Evolutionary conservation across 2,888 invertebrate species (phyloP).

Genomic region (Halocaridina rubra): DNA sequence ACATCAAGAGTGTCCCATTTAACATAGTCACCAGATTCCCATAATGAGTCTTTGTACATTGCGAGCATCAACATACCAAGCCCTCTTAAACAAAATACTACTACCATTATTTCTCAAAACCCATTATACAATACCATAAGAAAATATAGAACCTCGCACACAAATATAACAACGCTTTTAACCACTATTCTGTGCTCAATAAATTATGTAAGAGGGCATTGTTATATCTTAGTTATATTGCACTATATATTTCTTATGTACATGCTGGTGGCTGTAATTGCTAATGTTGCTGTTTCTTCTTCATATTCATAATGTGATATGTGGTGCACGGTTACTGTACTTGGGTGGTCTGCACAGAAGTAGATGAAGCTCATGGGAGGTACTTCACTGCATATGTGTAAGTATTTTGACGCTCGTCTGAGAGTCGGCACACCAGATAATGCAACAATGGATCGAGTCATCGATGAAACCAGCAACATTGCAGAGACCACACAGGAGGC

Average conservation of each 20-base stretch:
- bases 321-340: constrained; percentile 38
- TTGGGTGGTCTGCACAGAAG: not conserved
- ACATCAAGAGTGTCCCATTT: constrained; percentile 49
- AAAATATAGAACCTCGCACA: constrained; percentile 62
- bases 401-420: constrained; percentile 2
- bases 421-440: not conserved
- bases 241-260: constrained; percentile 56
- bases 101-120: constrained; percentile 49
- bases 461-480: constrained; percentile 35
- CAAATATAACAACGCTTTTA: constrained; percentile 60
- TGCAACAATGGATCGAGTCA: constrained; percentile 8
- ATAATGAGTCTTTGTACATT: constrained; percentile 52
- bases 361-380: not conserved
- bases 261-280: constrained; percentile 22
- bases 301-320: constrained; percentile 32
- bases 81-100: constrained; percentile 51
- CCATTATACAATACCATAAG: constrained; percentile 56
- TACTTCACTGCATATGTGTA: not conserved
- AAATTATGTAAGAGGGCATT: constrained; percentile 50
- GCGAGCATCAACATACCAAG: constrained; percentile 54
- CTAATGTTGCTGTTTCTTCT: constrained; percentile 38
- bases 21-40: constrained; percentile 54
- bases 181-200: constrained; percentile 38
- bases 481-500: constrained; percentile 33
- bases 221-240: constrained; percentile 54